Evolutionary conservation across 2,888 invertebrate species (phyloP), one percentile per base, ranked within the genome.

Genomic region (Luffia ferchaultella): DNA sequence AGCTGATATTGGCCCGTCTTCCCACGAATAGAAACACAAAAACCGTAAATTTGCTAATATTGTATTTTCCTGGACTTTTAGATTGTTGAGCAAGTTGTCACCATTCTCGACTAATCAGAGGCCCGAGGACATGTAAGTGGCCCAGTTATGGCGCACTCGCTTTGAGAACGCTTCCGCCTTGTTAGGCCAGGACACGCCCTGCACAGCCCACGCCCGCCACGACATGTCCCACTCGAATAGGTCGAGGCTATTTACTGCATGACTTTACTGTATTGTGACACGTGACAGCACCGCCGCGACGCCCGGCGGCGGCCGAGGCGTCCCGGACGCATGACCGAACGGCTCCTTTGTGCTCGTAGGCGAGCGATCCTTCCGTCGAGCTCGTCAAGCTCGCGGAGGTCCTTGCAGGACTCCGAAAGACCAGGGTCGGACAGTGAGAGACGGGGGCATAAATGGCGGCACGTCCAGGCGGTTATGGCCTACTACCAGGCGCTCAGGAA

Each of bases 401-500:
- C 79, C 70, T 62, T 70, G 65, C 74, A 64, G 71, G 79, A 77
- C 68, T 67, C 77, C 57, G 76, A 75, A 69, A 72, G 61, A 66
- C 73, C 63, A 54, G 75, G 62, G 58, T 72, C 80, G 59, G 77
- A 78, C 58, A 66, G 76, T 63, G 79, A 79, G 68, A 80, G 75
- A 73, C 73, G 76, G 57, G 85, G 82, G 71, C 92, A 92, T 85
- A 92, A 91, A 76, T 94, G 93, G 93, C 90, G 90, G 79, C 93
- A 92, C 85, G 89, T 94, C 65, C 89, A 93, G 72, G 93, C 93
- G 66, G 93, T 93, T 71, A 92, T 93, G 92, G 92, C 93, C 69
- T 92, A 93, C 87, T 93, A 93, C 88, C 91, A 92, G 84, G 90
- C 93, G 64, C 89, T 94, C 73, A 89, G 93, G 86, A 92, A 93